Evolutionary conservation across 2,797 vertebrate genomes (phyloP), one percentile per base, ranked within the genome.

Genomic region (Sciurus vulgaris): DNA sequence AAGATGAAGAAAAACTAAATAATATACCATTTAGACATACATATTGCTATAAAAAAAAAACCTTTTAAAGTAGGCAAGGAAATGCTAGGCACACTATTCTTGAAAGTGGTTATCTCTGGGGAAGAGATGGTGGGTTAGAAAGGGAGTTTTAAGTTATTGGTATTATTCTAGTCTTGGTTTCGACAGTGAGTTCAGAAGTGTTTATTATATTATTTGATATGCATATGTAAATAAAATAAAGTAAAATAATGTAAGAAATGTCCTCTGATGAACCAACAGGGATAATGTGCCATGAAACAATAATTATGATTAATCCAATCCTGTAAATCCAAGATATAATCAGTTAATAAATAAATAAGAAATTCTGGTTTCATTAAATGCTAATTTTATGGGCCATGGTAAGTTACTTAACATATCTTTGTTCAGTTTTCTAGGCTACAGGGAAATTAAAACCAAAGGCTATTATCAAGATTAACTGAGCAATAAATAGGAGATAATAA

Each of bases 351-450:
- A 89, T 87, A 91, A 93, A n/a, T 78, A 61, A 86, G n/a, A 95
- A 93, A 70, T 86, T 26, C n/a, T 59, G 20, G 41, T 22, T 73
- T 28, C 13, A 35, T 63, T 15, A 13, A 41, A 33, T 14, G 18
- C 18, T 51, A 81, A 82, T 86, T 90, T 73, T 49, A 93, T 65
- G 44, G 35, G 3, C 70, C 84, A 47, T 44, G 8, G 47, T 69
- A 89, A 79, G 51, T 67, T 95, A 30, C 47, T 89, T 88, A 61
- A 77, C 18, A 22, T 78, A 35, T 84, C 69, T 95, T 70, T 96
- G 33, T 74, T 92, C n/a, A 59, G 30, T 89, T 94, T 97, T 94
- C 69, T 93, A 94, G 14, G 73, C 91, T 72, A 3, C 41, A 61
- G 14, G 47, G 41, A 72, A 92, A 89, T 63, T 47, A 93, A 94